These are phyloP conservation scores for Fragum whitleyi DNA, from an alignment of 2,888 invertebrate species.

Conservation along the genomic window DNA sequence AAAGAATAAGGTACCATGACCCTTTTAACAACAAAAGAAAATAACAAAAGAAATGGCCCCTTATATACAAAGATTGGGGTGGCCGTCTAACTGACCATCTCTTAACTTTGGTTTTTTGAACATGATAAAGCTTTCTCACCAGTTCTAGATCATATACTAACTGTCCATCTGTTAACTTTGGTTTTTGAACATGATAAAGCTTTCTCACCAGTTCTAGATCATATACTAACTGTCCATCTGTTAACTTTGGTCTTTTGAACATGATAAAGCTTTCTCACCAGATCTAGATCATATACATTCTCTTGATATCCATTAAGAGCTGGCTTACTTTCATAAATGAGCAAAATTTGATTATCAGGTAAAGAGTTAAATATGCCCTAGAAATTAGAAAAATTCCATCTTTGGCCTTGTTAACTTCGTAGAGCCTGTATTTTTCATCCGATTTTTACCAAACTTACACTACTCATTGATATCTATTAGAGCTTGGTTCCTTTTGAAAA, in stretches of 20 bases:
- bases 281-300: not conserved
- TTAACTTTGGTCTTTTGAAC: not conserved
- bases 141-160: not conserved
- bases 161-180: not conserved
- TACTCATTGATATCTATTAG: not conserved
- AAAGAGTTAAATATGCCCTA: slow-evolving; percentile 1
- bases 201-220: not conserved
- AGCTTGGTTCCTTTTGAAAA: not conserved
- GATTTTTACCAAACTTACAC: not conserved
- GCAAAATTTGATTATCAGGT: slow-evolving; percentile 7
- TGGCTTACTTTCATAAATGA: not conserved
- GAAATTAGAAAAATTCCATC: not conserved
- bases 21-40: no score
- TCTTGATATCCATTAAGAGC: slow-evolving; percentile 1
- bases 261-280: not conserved
- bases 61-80: no score
- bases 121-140: slow-evolving; percentile 1
- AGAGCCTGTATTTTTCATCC: no score
- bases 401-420: no score
- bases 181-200: not conserved
- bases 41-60: no score
- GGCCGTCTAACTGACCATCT: not conserved
- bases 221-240: not conserved
- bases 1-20: no score
- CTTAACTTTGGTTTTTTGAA: not conserved